Percentiles rank a stretch among this genome's conserved stretches.
Evolutionary conservation across 2,797 vertebrate species (phyloP).

Genomic region (Valencia hispanica): DNA sequence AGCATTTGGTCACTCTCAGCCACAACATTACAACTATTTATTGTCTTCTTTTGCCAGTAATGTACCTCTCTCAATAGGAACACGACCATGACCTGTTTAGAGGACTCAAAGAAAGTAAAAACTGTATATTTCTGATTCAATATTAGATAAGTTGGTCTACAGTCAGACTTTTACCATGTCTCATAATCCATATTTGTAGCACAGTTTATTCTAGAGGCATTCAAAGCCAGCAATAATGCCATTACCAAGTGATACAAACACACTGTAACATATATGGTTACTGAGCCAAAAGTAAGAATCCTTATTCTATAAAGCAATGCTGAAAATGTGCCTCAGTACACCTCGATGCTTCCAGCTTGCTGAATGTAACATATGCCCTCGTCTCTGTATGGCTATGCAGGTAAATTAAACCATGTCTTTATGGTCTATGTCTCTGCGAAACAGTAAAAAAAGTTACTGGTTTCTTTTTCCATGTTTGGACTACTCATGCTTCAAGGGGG

Average conservation of each 20-base stretch:
- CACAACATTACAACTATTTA: constrained; percentile 1
- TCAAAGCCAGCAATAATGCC: constrained; percentile 70
- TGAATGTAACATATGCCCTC: constrained; percentile 69
- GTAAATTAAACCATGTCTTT: constrained; percentile 41
- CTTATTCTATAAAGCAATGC: constrained; percentile 52
- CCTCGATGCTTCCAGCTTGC: constrained; percentile 74
- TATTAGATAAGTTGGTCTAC: constrained; percentile 5
- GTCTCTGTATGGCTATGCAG: constrained; percentile 63
- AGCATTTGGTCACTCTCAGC: constrained; percentile 23
- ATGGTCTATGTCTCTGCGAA: constrained; percentile 41
- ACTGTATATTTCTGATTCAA: constrained; percentile 5
- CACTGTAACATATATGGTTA: constrained; percentile 37
- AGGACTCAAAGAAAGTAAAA: constrained; percentile 14
- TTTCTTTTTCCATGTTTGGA: constrained; percentile 51
- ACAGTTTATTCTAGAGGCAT: constrained; percentile 49
- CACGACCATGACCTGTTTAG: constrained; percentile 1
- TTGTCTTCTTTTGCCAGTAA: constrained; percentile 14
- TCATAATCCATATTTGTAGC: constrained; percentile 34
- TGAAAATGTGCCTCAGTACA: constrained; percentile 71
- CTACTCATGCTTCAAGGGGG: constrained; percentile 26
- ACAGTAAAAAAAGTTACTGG: constrained; percentile 34
- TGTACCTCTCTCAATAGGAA: background rate
- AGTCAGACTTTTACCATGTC: constrained; percentile 15
- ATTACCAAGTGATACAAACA: constrained; percentile 34
- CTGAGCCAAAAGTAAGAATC: constrained; percentile 44